Percentiles rank a stretch among this genome's conserved stretches.
phyloP scores from a whole-genome alignment of 2,797 vertebrate genomes.

The Chloroceryle inda region DNA sequence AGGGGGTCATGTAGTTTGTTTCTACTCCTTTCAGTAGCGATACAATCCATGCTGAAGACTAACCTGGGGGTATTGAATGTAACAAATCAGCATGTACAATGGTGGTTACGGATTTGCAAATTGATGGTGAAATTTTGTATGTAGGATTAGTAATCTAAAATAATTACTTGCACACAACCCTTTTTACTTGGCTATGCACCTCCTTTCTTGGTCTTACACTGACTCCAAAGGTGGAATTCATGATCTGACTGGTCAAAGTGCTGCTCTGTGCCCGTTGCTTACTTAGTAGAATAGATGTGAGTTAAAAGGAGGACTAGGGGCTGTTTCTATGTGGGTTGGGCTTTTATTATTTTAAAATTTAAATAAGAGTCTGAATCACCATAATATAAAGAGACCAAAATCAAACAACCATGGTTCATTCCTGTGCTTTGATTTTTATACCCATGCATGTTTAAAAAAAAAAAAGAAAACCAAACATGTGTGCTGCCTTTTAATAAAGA shows the following conservation, averaged over 20 bases:
- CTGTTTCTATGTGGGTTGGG: slow-evolving; percentile 24
- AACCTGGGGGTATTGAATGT: neutral
- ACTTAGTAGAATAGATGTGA: slow-evolving; percentile 21
- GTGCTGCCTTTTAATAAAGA: slow-evolving; percentile 87
- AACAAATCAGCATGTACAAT: neutral
- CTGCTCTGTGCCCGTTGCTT: slow-evolving; percentile 22
- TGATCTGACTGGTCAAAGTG: slow-evolving; percentile 17
- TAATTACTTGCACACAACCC: neutral
- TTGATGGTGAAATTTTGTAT: neutral
- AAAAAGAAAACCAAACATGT: slow-evolving; percentile 79
- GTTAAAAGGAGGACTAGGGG: slow-evolving; percentile 14
- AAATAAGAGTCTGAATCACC: slow-evolving; percentile 66
- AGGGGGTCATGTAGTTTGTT: neutral
- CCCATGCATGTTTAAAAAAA: slow-evolving; percentile 73
- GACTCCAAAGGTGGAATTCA: slow-evolving; percentile 8
- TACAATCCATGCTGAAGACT: neutral
- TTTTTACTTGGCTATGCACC: neutral
- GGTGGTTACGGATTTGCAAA: neutral
- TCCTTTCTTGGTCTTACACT: neutral
- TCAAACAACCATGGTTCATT: slow-evolving; percentile 76
- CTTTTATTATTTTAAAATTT: slow-evolving; percentile 57
- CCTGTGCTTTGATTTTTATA: slow-evolving; percentile 84
- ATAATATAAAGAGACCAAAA: slow-evolving; percentile 71
- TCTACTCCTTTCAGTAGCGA: neutral
- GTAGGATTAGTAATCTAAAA: neutral